These are phyloP conservation scores for Florisuga fusca DNA, from an alignment of 2,797 vertebrate species.

Conservation along the genomic window DNA sequence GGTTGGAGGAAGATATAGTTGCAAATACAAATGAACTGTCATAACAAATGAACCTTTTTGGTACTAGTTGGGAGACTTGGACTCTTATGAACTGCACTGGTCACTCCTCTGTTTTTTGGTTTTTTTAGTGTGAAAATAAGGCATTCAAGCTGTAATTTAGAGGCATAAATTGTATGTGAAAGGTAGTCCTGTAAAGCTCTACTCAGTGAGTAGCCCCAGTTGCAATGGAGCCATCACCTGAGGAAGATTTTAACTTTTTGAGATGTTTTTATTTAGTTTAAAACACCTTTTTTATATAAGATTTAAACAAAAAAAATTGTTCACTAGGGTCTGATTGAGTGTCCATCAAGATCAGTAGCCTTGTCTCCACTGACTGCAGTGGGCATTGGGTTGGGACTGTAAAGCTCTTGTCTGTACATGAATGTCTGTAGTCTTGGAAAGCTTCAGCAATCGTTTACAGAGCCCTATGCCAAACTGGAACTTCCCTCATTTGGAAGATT, in stretches of 20 bases:
- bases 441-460: conserved; percentile 76
- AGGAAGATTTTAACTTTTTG: conserved; percentile 43
- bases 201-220: conserved; percentile 62
- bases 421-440: conserved; percentile 71
- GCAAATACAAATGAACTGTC: conserved; percentile 82
- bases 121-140: conserved; percentile 70
- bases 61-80: conserved; percentile 80
- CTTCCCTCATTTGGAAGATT: conserved; percentile 11
- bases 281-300: background rate
- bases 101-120: conserved; percentile 74
- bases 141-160: conserved; percentile 48
- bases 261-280: conserved; percentile 43
- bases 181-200: conserved; percentile 50
- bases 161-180: conserved; percentile 27
- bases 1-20: conserved; percentile 78
- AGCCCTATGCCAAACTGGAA: conserved; percentile 79
- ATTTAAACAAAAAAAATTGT: background rate
- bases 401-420: conserved; percentile 71
- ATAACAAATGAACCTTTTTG: conserved; percentile 84
- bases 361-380: background rate
- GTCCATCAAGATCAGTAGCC: conserved; percentile 17
- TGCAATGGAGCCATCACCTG: conserved; percentile 32
- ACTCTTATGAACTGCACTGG: conserved; percentile 79
- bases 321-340: conserved; percentile 36
- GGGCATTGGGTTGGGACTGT: conserved; percentile 40